Evolutionary conservation across 2,113 vertebrate species (phyloP).

Genomic region (Zingel zingel): DNA sequence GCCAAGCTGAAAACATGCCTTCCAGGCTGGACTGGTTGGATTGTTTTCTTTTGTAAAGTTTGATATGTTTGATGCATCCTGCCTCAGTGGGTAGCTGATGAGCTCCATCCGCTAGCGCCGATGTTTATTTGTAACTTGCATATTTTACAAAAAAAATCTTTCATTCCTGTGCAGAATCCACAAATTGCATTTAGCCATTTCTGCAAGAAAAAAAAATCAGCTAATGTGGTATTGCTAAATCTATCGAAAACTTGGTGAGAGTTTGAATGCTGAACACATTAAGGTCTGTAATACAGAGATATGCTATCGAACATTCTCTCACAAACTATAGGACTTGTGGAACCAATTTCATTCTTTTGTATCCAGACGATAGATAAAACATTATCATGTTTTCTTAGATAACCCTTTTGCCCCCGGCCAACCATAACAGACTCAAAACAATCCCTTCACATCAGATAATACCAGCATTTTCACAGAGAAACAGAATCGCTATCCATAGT

Average conservation of each 20-base stretch:
- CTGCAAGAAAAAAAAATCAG: not conserved
- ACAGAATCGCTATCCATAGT: not conserved
- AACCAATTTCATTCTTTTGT: constrained; percentile 55
- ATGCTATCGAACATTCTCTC: constrained; percentile 18
- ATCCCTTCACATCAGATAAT: constrained; percentile 64
- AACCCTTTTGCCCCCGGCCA: constrained; percentile 42
- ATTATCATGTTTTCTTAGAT: constrained; percentile 52
- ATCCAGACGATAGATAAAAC: constrained; percentile 52
- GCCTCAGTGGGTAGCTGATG: constrained; percentile 6
- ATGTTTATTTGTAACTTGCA: not conserved
- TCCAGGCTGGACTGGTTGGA: constrained; percentile 30
- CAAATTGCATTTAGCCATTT: not conserved
- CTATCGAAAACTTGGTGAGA: not conserved
- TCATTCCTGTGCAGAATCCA: constrained; percentile 5
- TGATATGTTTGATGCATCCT: constrained; percentile 49
- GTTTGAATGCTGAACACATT: constrained; percentile 13
- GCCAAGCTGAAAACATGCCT: constrained; percentile 54
- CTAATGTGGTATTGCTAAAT: not conserved
- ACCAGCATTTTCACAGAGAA: constrained; percentile 42
- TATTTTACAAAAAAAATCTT: not conserved
- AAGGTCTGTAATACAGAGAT: not conserved
- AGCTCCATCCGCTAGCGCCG: not conserved
- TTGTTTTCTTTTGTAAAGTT: constrained; percentile 59
- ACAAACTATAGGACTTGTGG: constrained; percentile 20
- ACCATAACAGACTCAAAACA: constrained; percentile 60